Evolutionary conservation across 30 jellyfish, hydroid and myxozoan species (phyloP).

Genomic region (Pelagia noctiluca): DNA sequence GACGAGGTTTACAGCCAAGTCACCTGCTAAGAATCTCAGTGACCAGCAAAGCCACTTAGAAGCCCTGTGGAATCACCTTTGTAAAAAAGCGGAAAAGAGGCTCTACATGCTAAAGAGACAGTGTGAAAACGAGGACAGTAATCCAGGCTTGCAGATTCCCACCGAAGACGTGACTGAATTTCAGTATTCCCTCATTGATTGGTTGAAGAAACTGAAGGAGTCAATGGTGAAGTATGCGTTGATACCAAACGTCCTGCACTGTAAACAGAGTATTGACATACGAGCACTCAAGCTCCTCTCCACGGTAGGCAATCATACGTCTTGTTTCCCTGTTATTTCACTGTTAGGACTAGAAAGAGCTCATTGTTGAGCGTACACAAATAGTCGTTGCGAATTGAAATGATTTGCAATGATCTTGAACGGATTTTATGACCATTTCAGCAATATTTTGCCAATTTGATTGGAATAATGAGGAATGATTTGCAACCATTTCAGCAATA

Average conservation of each 20-base stretch:
- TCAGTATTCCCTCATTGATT: background rate
- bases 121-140: background rate
- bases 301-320: conserved; percentile 51
- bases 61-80: conserved; percentile 69
- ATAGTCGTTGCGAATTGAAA: too few species aligned
- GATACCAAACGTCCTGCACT: conserved; percentile 40
- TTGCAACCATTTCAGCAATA: too few species aligned
- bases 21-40: background rate
- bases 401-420: too few species aligned
- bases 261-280: conserved; percentile 21
- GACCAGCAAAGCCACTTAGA: conserved; percentile 69
- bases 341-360: too few species aligned
- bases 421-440: too few species aligned
- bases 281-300: conserved; percentile 39
- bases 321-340: too few species aligned
- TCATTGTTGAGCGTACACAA: too few species aligned
- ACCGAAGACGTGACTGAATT: background rate
- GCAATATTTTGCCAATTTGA: too few species aligned
- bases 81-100: conserved; percentile 38
- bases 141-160: background rate
- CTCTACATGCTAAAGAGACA: conserved; percentile 19
- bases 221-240: conserved; percentile 13
- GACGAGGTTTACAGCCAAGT: conserved; percentile 6
- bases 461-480: too few species aligned
- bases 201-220: conserved; percentile 36